Base-by-base conservation (phyloP, 92 coral and sea anemone species). In the Paragorgia papillata region DNA sequence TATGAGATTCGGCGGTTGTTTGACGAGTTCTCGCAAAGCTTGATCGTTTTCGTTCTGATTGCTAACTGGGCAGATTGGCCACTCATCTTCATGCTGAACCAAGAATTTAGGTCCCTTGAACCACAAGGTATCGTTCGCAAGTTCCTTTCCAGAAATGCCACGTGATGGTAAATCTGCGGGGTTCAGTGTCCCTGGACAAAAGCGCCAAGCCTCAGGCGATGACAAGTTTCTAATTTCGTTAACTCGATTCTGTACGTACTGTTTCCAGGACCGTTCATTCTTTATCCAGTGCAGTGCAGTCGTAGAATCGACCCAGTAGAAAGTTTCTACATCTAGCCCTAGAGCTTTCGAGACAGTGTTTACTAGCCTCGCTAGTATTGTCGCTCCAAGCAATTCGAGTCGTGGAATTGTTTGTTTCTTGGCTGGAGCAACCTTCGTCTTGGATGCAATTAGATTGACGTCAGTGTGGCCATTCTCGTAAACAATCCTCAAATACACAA, bases 131-230 rank as follows among this genome's bases (percentile, higher is more conserved):
- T 15, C 62, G 14, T 68, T 67, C n/a, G 46, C 26, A 25, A 79
- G 66, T 67, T 79, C 76, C 40, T 46, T n/a, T 22, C 50, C 84
- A 37, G 64, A 49, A 10, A 55, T 19, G 22, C 69, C 64, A 15
- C 84, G 84, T 18, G 84, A 80, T 1, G 84, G 79, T 18, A 80
- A 17, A 64, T 80, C 79, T 33, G 84, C 84, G 13, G 79, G 84
- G 30, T 69, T 69, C 0, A 67, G 59, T 1, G 17, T 12, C 13
- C 79, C 79, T 34, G 84, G 79, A 69, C 84, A 80, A 48, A 32
- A 41, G 28, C 59, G 2, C 84, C 84, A 80, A 15, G 50, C 1
- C 63, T 80, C 79, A 8, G 32, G 34, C 9, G 29, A 10, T 22
- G 68, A 37, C 19, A 68, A 6, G 22, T 24, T 26, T 55, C 84